Percentiles rank a stretch among this genome's conserved stretches.
Conservation (phyloP, 2,888 invertebrate genomes). For the Cheilosia scutellata region DNA sequence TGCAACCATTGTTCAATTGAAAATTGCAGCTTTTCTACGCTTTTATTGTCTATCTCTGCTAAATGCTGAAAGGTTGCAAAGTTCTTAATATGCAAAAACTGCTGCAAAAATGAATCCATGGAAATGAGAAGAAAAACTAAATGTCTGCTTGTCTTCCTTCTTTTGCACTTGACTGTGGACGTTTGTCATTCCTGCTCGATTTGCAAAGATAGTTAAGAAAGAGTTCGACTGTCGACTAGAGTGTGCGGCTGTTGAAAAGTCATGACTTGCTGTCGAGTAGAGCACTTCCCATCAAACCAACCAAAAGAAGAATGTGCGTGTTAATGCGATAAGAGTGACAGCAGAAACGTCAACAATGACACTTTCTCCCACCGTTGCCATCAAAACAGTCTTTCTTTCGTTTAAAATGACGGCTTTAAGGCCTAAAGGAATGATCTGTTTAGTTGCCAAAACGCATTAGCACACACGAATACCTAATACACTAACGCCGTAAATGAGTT, state of each 20-base stretch:
- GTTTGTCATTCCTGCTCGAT: slow-evolving; percentile 7
- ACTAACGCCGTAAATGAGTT: slow-evolving; percentile 26
- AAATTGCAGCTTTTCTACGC: slow-evolving; percentile 27
- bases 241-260: slow-evolving; percentile 4
- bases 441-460: slow-evolving; percentile 32
- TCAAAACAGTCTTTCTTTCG: not conserved
- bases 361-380: not conserved
- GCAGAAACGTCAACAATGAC: not conserved
- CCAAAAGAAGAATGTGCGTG: slow-evolving; percentile 8
- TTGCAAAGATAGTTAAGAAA: not conserved
- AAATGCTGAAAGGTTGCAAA: slow-evolving; percentile 33
- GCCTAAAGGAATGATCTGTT: slow-evolving; percentile 49
- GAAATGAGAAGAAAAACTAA: slow-evolving; percentile 30
- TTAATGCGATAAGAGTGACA: slow-evolving; percentile 25
- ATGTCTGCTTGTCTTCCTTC: slow-evolving; percentile 9
- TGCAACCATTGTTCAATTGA: slow-evolving; percentile 27
- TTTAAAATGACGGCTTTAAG: not conserved
- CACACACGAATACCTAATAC: not conserved
- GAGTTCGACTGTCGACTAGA: not conserved
- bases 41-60: not conserved
- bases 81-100: slow-evolving; percentile 22
- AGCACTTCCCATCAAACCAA: not conserved
- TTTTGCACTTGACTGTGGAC: not conserved
- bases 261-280: slow-evolving; percentile 2
- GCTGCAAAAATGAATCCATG: slow-evolving; percentile 12